phyloP scores from a whole-genome alignment of 2,888 invertebrate species.

The Endotricha flammealis region DNA sequence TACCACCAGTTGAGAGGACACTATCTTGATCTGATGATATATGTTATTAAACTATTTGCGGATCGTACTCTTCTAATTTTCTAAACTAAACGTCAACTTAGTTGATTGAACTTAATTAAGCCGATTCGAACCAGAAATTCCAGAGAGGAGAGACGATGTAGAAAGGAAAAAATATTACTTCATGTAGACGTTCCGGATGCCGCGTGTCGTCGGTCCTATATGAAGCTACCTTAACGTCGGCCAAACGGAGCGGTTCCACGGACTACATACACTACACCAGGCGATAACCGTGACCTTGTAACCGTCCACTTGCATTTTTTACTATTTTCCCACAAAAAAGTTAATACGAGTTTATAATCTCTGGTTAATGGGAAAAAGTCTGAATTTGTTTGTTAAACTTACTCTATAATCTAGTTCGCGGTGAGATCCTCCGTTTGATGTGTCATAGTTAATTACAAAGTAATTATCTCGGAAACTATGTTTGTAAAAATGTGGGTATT shows the following conservation, averaged over 20 bases:
- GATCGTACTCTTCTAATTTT: no score
- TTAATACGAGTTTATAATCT: slow-evolving; percentile 6
- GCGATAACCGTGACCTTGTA: slow-evolving; percentile 5
- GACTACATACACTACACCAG: background rate
- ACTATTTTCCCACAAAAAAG: slow-evolving; percentile 13
- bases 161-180: no score
- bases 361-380: background rate
- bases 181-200: no score
- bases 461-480: background rate
- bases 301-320: slow-evolving; percentile 13
- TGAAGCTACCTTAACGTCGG: background rate
- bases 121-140: no score
- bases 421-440: background rate
- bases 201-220: background rate
- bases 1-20: no score
- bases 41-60: no score
- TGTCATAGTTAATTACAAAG: background rate
- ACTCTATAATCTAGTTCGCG: background rate
- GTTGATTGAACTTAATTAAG: no score
- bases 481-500: background rate
- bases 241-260: background rate
- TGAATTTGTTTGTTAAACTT: background rate
- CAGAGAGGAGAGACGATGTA: no score
- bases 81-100: no score
- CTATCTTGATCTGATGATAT: no score